Evolutionary conservation across 2,797 vertebrate species (phyloP).

Genomic region (Rhyacichthys aspro): DNA sequence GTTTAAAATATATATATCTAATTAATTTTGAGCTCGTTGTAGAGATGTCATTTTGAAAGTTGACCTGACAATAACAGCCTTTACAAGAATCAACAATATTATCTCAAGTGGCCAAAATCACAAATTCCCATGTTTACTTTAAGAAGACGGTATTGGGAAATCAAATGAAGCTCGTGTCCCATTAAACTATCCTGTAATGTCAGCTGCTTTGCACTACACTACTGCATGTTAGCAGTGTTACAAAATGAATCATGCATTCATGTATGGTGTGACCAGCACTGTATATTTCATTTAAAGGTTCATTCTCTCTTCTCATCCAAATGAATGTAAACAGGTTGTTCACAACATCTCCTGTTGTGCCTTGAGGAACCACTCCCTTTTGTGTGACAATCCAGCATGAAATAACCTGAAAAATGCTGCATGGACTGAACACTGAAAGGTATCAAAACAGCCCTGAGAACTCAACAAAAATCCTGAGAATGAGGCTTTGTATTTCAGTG

Average conservation of each 20-base stretch:
- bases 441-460: conserved; percentile 44
- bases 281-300: conserved; percentile 1
- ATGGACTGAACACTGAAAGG: conserved; percentile 68
- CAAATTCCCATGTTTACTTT: conserved; percentile 32
- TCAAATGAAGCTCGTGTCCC: too few relatives aligned
- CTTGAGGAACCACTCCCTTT: conserved; percentile 73
- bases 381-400: conserved; percentile 84
- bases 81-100: conserved; percentile 6
- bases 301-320: conserved; percentile 37
- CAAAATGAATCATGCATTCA: conserved; percentile 28
- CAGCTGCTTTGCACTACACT: conserved; percentile 19
- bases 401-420: conserved; percentile 79
- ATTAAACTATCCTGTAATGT: conserved; percentile 14
- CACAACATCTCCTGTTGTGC: conserved; percentile 78
- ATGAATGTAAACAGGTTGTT: conserved; percentile 71
- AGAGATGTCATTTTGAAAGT: conserved; percentile 13
- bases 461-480: conserved; percentile 5
- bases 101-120: conserved; percentile 16
- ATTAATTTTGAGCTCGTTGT: too few relatives aligned
- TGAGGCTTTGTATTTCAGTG: not conserved
- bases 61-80: conserved; percentile 11
- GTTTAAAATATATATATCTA: not conserved
- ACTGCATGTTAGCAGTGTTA: conserved; percentile 44
- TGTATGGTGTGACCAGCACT: conserved; percentile 4
- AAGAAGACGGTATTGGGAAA: not conserved